phyloP scores from a whole-genome alignment of 2,113 vertebrate species.

The Oncorhynchus masou region DNA sequence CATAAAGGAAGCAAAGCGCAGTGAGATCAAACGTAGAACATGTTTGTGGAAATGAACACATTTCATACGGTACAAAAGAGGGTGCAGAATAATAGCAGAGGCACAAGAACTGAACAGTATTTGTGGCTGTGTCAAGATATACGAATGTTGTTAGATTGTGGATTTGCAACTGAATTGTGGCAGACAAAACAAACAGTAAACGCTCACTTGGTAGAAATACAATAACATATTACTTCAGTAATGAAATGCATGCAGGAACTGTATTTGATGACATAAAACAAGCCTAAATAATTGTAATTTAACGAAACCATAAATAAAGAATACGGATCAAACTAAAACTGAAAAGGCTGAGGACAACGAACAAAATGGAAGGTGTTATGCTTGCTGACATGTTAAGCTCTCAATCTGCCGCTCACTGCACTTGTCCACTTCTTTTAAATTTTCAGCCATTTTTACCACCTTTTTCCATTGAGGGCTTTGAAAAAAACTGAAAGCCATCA shows the following conservation, averaged over 20 bases:
- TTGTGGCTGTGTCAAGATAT: no score
- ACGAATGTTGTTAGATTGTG: no score
- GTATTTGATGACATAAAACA: neutral
- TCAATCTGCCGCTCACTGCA: neutral
- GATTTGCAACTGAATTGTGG: no score
- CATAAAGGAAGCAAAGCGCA: neutral
- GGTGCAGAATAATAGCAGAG: no score
- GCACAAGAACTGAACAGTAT: no score
- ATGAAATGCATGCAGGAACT: neutral
- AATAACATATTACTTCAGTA: neutral
- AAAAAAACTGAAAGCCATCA: neutral
- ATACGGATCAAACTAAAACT: neutral
- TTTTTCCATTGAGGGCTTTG: constrained; percentile 11
- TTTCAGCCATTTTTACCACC: constrained; percentile 11
- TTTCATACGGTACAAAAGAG: no score
- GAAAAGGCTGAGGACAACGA: neutral
- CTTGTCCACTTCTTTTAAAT: neutral
- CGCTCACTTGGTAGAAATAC: neutral
- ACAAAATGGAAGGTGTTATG: neutral
- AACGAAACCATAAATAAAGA: neutral
- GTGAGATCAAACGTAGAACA: no score
- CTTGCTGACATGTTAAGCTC: no score
- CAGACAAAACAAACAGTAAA: no score
- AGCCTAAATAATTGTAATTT: neutral
- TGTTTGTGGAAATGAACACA: no score